phyloP scores from a whole-genome alignment of 2,113 vertebrate genomes.

The Xiphophorus couchianus region DNA sequence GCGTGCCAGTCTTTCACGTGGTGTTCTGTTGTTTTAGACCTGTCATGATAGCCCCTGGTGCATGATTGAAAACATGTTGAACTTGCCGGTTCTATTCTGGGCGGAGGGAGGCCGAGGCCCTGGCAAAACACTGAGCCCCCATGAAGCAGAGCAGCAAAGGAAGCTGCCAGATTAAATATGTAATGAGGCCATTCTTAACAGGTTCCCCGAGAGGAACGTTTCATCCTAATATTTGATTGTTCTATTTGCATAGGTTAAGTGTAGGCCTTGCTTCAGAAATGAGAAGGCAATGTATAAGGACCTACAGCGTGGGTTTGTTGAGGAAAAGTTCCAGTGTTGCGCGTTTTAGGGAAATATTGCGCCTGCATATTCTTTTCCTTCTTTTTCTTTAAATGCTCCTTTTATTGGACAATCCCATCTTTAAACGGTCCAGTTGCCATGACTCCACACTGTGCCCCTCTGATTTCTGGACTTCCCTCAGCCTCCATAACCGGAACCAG shows the following conservation, averaged over 20 bases:
- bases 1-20: constrained; percentile 64
- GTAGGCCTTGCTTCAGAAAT: not conserved
- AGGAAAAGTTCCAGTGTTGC: not conserved
- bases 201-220: not conserved
- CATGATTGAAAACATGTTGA: constrained; percentile 67
- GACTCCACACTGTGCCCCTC: constrained; percentile 45
- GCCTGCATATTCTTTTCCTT: constrained; percentile 1
- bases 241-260: not conserved
- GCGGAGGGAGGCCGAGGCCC: constrained; percentile 15
- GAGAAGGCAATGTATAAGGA: not conserved
- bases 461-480: constrained; percentile 65
- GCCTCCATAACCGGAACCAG: constrained; percentile 75
- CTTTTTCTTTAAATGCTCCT: not conserved
- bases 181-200: constrained; percentile 19
- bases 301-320: not conserved
- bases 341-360: not conserved
- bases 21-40: constrained; percentile 68
- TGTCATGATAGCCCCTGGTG: constrained; percentile 61
- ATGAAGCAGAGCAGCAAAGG: constrained; percentile 34
- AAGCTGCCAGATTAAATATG: constrained; percentile 35
- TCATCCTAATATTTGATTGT: not conserved
- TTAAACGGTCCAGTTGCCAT: constrained; percentile 65
- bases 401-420: constrained; percentile 47
- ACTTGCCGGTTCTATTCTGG: constrained; percentile 48
- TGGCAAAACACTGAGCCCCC: not conserved